Percentiles rank a stretch among this genome's conserved stretches.
Evolutionary conservation across 1,140 invertebrate genomes (phyloP).

Genomic region (Lethocerus indicus): DNA sequence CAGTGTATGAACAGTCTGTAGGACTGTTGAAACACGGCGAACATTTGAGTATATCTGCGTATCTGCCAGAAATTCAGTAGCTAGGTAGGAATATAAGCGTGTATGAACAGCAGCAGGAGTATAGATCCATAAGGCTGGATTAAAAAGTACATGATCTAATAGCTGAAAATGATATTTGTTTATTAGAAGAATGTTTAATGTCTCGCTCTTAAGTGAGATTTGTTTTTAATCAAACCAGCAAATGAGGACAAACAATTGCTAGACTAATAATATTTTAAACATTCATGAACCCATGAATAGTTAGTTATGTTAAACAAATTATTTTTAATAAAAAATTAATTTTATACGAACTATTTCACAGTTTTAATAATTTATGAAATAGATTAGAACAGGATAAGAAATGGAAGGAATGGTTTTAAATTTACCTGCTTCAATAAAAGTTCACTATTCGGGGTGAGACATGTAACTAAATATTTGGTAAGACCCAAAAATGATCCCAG

Average conservation of each 20-base stretch:
- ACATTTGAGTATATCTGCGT: conserved; percentile 97
- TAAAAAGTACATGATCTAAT: conserved; percentile 96
- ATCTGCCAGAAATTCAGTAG: conserved; percentile 93
- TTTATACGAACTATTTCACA: too few species aligned
- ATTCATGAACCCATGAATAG: too few species aligned
- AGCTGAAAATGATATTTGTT: conserved; percentile 85
- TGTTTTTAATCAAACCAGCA: too few species aligned
- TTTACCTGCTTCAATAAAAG: conserved; percentile 85
- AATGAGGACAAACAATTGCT: too few species aligned
- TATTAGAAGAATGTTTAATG: too few species aligned
- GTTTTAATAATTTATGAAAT: too few species aligned
- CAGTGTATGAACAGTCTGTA: conserved; percentile 94
- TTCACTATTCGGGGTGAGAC: conserved; percentile 81
- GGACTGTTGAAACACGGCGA: conserved; percentile 84
- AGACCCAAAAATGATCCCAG: conserved; percentile 83
- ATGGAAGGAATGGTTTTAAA: too few species aligned
- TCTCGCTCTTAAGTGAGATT: too few species aligned
- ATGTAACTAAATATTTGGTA: conserved; percentile 92
- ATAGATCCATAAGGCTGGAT: conserved; percentile 97
- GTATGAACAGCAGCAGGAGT: conserved; percentile 92
- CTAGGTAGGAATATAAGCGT: conserved; percentile 89
- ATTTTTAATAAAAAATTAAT: too few species aligned
- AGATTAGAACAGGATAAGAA: too few species aligned
- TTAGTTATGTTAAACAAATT: too few species aligned
- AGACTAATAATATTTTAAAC: too few species aligned